Conservation (phyloP, 2,113 vertebrate genomes). For the Dromiciops gliroides region DNA sequence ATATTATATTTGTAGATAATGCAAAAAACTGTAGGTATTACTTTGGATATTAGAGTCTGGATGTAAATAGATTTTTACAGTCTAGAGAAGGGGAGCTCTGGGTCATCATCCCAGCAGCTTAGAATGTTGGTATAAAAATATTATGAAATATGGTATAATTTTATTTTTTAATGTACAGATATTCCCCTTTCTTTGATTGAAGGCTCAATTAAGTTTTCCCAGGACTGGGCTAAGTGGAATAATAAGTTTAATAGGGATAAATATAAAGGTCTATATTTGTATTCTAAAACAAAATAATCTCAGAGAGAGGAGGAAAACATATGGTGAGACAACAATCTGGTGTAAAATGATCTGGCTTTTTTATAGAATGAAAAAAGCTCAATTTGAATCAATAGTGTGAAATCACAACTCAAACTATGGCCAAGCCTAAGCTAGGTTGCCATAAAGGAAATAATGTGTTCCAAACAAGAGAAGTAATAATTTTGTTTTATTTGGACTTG, state of each 20-base stretch:
- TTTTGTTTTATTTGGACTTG: not conserved
- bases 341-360: not conserved
- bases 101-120: not conserved
- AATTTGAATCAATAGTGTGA: not conserved
- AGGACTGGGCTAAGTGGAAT: not conserved
- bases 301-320: not conserved
- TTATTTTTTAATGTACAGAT: not conserved
- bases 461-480: not conserved
- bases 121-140: not conserved
- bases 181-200: not conserved
- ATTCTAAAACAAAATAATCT: not conserved
- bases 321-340: not conserved
- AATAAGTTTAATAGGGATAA: not conserved
- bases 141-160: not conserved
- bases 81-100: not conserved
- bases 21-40: not conserved
- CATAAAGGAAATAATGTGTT: not conserved
- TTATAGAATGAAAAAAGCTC: not conserved
- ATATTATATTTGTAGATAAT: not conserved
- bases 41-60: not conserved
- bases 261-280: not conserved
- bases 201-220: not conserved
- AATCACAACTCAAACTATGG: not conserved
- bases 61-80: not conserved
- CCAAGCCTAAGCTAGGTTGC: not conserved